phyloP scores from a whole-genome alignment of 1,140 invertebrate genomes.

The Pseudomyrmex flavicornis region DNA sequence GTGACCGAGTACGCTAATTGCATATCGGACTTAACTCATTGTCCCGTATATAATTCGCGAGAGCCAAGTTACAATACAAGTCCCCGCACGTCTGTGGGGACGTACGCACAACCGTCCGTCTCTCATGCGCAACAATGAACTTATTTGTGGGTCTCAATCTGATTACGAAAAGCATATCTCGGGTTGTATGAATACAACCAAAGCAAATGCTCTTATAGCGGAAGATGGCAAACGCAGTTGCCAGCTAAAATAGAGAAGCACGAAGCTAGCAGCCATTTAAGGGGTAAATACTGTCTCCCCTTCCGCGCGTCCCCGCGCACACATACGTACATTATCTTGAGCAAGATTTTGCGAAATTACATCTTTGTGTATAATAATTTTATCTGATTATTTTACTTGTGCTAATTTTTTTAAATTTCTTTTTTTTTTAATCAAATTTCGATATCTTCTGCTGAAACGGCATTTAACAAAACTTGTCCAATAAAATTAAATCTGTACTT shows the following conservation, averaged over 20 bases:
- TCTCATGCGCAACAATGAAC: slow-evolving; percentile 24
- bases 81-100: slow-evolving; percentile 7
- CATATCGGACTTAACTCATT: slow-evolving; percentile 39
- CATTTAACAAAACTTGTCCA: no score
- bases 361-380: neutral
- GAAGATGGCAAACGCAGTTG: neutral
- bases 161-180: slow-evolving; percentile 23
- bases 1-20: slow-evolving; percentile 34
- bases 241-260: neutral
- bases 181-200: neutral
- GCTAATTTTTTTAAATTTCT: no score
- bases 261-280: neutral
- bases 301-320: neutral
- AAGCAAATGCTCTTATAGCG: neutral
- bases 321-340: neutral
- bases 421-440: no score
- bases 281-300: no score
- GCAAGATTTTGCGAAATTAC: no score
- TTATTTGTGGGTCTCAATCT: neutral
- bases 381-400: neutral
- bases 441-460: no score
- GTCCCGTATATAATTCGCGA: neutral
- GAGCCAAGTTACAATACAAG: slow-evolving; percentile 17
- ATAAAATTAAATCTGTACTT: no score
- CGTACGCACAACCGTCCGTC: neutral